Percentiles rank a stretch among this genome's conserved stretches.
Conservation (phyloP, 2,888 invertebrate species). For the Xestia ashworthii region DNA sequence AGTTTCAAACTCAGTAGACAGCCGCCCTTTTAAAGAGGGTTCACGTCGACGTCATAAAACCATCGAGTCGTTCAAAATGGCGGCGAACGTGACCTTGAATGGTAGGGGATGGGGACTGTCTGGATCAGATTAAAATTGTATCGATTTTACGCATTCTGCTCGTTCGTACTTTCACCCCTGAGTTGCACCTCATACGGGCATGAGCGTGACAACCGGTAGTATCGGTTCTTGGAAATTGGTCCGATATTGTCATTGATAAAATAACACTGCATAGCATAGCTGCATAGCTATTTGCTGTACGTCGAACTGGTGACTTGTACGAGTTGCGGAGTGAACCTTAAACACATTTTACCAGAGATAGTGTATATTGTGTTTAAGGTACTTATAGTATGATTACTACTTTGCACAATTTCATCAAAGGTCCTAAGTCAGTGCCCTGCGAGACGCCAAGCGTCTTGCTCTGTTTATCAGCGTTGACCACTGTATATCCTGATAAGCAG, state of each 20-base stretch:
- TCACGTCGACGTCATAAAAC: constrained; percentile 63
- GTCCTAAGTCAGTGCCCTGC: constrained; percentile 37
- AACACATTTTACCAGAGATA: background rate
- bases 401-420: constrained; percentile 4
- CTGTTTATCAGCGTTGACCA: constrained; percentile 38
- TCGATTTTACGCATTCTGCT: constrained; percentile 57
- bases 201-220: constrained; percentile 16
- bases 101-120: constrained; percentile 71
- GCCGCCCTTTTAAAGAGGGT: constrained; percentile 59
- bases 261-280: constrained; percentile 4
- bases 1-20: constrained; percentile 52
- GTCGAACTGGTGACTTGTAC: background rate
- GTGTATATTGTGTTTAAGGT: background rate
- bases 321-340: background rate
- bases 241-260: constrained; percentile 29
- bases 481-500: constrained; percentile 30
- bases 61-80: constrained; percentile 73
- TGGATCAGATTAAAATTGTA: constrained; percentile 73
- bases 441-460: constrained; percentile 44
- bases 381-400: background rate
- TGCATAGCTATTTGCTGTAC: background rate
- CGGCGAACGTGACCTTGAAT: constrained; percentile 78
- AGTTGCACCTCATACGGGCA: constrained; percentile 30
- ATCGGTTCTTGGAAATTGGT: constrained; percentile 30
- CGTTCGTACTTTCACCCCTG: constrained; percentile 52